Percentiles rank a stretch among this genome's conserved stretches.
These are phyloP conservation scores for Perca flavescens DNA, from an alignment of 2,113 vertebrate genomes.

Conservation along the genomic window DNA sequence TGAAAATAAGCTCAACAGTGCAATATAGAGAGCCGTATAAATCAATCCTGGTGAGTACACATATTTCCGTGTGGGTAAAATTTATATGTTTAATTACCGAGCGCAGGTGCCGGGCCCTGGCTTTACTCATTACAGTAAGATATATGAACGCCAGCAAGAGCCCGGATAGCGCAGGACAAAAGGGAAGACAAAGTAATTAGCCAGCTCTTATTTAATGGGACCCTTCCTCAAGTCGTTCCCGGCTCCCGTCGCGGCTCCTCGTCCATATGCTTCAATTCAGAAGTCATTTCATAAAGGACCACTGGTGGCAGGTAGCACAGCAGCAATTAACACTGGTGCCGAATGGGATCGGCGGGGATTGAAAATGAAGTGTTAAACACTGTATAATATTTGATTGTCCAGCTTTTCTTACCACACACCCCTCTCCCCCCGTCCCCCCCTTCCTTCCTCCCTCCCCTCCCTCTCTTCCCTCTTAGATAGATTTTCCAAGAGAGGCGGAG, in stretches of 20 bases:
- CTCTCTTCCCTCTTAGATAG: constrained; percentile 39
- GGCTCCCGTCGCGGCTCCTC: constrained; percentile 63
- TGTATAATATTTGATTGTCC: constrained; percentile 76
- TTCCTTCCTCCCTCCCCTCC: neutral
- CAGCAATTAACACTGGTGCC: constrained; percentile 68
- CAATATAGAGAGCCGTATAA: constrained; percentile 84
- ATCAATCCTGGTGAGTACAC: constrained; percentile 83
- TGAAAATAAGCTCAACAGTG: constrained; percentile 83
- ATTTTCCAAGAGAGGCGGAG: constrained; percentile 62
- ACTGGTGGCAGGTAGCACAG: constrained; percentile 76
- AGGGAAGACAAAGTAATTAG: constrained; percentile 87
- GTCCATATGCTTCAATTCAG: constrained; percentile 81
- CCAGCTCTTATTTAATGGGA: constrained; percentile 85
- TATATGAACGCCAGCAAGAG: constrained; percentile 82
- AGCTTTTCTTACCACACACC: constrained; percentile 47
- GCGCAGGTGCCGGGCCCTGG: constrained; percentile 83
- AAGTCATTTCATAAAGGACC: constrained; percentile 80
- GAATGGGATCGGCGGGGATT: constrained; percentile 66
- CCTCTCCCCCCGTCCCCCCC: neutral
- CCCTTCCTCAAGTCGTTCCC: constrained; percentile 75
- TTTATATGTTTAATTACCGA: constrained; percentile 89
- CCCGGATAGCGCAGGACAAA: constrained; percentile 81
- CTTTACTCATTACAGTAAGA: constrained; percentile 87
- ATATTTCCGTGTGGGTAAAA: constrained; percentile 85
- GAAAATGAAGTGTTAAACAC: constrained; percentile 78